Base-by-base conservation (phyloP, 2,797 vertebrate genomes). In the Gadopsis bispinosus region DNA sequence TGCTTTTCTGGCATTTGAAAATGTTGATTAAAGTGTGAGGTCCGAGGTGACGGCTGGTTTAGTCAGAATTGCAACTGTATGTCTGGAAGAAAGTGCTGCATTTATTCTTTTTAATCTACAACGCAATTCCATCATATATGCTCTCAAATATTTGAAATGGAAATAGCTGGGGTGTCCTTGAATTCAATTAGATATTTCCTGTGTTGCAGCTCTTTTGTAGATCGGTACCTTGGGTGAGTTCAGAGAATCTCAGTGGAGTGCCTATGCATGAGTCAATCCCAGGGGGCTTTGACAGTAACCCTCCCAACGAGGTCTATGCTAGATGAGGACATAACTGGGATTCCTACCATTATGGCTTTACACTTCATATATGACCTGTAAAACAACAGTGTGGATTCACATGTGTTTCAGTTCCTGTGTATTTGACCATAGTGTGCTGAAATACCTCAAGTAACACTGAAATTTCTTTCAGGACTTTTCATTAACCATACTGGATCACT, bases 181-280 rank as follows among this genome's bases (percentile, higher is more conserved):
- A 83, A 91, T 79, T 88, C 79, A 89, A 84, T 87, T 80, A 71
- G 72, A 89, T 76, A 69, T 74, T 59, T 80, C 68, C 77, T 83
- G 75, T 77, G 80, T 77, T 79, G 70, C 80, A 53, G 53, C 55
- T 63, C 39, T 65, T 85, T 88, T 90, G 75, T 87, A 88, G 81
- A 82, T 77, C 53, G 63, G 60, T 74, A 78, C 81, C 77, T 82
- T 80, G 80, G 61, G 70, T 68, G 70, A 87, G 71, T 82, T 89
- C 65, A 77, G 72, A 82, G 73, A 83, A 80, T 85, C 83, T 83
- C 78, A 77, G 64, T 35, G 71, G 83, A 84, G 59, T 50, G 39
- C 65, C 73, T 33, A 37, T 55, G 76, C 59, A 73, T 13, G 77
- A 77, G 73, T 77, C 75, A 64, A 70, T 83, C 85, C 72, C 73